Conservation (phyloP, 2,113 vertebrate species). For the Pao palembangensis region DNA sequence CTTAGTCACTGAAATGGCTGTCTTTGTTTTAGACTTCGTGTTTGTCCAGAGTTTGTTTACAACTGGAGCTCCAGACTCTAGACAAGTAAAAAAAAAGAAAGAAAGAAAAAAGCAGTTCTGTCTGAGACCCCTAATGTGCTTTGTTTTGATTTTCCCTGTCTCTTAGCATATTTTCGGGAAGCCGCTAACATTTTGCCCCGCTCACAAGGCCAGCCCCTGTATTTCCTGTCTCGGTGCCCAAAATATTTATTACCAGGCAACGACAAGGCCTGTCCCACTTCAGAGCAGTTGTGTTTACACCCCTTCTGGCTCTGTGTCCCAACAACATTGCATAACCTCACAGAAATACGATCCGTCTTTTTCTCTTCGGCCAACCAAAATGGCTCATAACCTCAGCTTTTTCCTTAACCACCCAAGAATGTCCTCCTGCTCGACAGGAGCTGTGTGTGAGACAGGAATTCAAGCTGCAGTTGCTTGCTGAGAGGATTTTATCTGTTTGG, state of each 20-base stretch:
- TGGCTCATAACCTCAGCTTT: conserved; percentile 27
- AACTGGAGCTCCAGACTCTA: conserved; percentile 44
- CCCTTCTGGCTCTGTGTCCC: conserved; percentile 63
- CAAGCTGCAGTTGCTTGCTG: neutral
- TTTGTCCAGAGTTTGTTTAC: conserved; percentile 45
- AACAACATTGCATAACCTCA: conserved; percentile 69
- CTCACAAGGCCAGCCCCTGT: conserved; percentile 65
- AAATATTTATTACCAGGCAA: conserved; percentile 81
- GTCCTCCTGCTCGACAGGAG: conserved; percentile 12
- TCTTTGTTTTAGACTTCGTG: neutral
- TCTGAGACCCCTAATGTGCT: conserved; percentile 45
- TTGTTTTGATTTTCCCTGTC: conserved; percentile 69
- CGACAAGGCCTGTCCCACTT: conserved; percentile 67
- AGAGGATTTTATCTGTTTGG: too few species aligned
- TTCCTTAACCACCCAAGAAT: conserved; percentile 20
- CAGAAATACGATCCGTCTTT: conserved; percentile 48
- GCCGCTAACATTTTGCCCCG: conserved; percentile 55
- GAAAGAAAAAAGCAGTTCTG: conserved; percentile 24
- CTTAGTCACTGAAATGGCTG: neutral
- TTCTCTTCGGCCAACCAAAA: conserved; percentile 41
- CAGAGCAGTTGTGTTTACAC: conserved; percentile 68
- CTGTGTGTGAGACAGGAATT: neutral
- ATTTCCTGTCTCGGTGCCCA: conserved; percentile 74
- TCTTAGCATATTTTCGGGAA: conserved; percentile 72
- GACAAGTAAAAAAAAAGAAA: conserved; percentile 17